Evolutionary conservation across 92 coral and sea anemone genomes (phyloP), one percentile per base, ranked within the genome.

Genomic region (Palythoa grandiflora): DNA sequence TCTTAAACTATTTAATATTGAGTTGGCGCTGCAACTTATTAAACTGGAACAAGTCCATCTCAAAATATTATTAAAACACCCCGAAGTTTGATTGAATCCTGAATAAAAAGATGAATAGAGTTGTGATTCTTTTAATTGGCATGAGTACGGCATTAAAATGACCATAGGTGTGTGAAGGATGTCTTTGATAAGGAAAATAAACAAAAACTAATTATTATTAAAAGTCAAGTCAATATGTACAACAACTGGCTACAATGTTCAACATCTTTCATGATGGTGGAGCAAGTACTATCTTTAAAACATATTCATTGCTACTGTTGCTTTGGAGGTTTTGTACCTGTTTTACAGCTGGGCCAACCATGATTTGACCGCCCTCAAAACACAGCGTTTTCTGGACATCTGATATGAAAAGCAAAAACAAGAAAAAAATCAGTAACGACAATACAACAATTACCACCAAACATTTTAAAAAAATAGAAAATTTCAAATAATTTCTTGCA

Each of bases 301-400:
- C 70, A 78, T 78, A 78, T 78, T 78, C 84, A 78, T 78, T 66
- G 72, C 15, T 78, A 78, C 68, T 51, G 68, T 78, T 53, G 84
- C 53, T 78, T 50, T 78, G 68, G 68, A 78, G 84, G 84, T 78
- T 78, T 78, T 78, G 84, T 78, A 78, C 84, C 84, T 78, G 84
- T 66, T n/a, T 66, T 78, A 50, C 38, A 52, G 70, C 84, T 52
- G 68, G 84, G 53, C 84, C 84, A 78, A 78, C 68, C 84, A 78
- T 78, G 84, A 78, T 78, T 78, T 78, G 84, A 78, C 84, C 84
- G 53, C 84, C 84, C 84, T 78, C 68, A 78, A 78, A 78, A 78
- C 84, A 78, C 84, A 78, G 84, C 68, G 84, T 78, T 78, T 78
- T 78, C 84, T 77, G 83, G 83, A 77, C 54, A 77, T 63, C 83